A percentile compares a stretch with the other conserved stretches of the same genome.
Conservation (phyloP, 1,140 invertebrate genomes). For the Bombus huntii region DNA sequence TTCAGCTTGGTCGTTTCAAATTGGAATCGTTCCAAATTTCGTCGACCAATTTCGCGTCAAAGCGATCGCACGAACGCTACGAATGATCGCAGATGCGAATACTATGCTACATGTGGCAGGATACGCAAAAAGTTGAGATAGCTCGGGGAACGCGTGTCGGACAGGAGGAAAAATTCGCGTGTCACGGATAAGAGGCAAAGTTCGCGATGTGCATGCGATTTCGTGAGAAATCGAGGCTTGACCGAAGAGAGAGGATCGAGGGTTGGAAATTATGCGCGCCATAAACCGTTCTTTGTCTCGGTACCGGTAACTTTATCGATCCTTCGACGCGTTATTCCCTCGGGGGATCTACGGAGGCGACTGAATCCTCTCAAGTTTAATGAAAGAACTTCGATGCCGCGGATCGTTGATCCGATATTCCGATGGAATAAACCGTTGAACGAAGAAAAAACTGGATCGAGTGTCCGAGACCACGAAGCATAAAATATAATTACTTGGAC, state of each 20-base stretch:
- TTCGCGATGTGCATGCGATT: conserved; percentile 1
- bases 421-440: neutral
- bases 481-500: neutral
- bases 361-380: conserved; percentile 16
- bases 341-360: neutral
- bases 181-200: neutral
- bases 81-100: neutral
- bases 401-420: conserved; percentile 23
- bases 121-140: neutral
- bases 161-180: neutral
- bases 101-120: neutral
- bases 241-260: too few relatives aligned
- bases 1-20: neutral
- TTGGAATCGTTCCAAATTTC: neutral
- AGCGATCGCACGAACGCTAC: neutral
- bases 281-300: conserved; percentile 27
- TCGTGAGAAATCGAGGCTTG: conserved; percentile 15
- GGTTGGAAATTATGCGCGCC: neutral
- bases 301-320: conserved; percentile 1
- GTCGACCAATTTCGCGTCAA: neutral
- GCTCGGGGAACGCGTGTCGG: neutral
- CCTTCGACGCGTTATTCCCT: conserved; percentile 13
- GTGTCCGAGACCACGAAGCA: neutral
- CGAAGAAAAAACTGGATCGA: neutral
- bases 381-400: conserved; percentile 39